Base-by-base conservation (phyloP, 2,113 vertebrate genomes). In the Apodemus sylvaticus region DNA sequence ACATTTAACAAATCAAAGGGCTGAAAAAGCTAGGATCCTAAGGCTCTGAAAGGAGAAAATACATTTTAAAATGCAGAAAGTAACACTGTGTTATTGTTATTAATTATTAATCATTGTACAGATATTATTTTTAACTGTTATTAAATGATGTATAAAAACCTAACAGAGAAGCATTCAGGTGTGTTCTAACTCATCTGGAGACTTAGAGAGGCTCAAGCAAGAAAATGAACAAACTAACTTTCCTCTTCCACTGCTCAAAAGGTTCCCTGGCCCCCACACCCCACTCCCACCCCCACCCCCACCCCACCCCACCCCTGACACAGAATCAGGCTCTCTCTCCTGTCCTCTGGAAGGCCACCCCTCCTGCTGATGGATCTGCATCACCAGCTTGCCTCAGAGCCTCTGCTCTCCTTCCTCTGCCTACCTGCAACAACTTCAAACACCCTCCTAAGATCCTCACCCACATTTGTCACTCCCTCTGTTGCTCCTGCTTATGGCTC, bases 171-270 rank as follows among this genome's bases (percentile, higher is more conserved):
- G 77, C 48, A 53, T 34, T 70, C 86, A 83, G 29, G 86, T 53
- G 39, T 74, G 55, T 29, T 74, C 55, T 85, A 87, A 58, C 78
- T 4, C 68, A 62, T 13, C 53, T 16, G 66, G 42, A 70, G 82
- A 19, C 73, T 74, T 29, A n/a, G n/a, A 77, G 22, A 92, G 88
- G 36, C 51, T 79, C 68, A 93, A 83, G 20, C 51, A 86, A 26
- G 31, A 83, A 81, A 96, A 82, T 45, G 58, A 94, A 64, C 10
- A 82, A 96, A 91, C 73, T 66, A 10, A 10, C 66, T 78, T 58
- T 87, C 88, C 39, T 73, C 88, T 90, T 51, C 79, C 66, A 81
- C 26, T 42, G 39, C n/a, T n/a, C n/a, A n/a, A n/a, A n/a, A n/a
- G n/a, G n/a, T n/a, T n/a, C n/a, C n/a, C n/a, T n/a, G n/a, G n/a